Evolutionary conservation across 2,113 vertebrate genomes (phyloP), one percentile per base, ranked within the genome.

Genomic region (Aspidoscelis tigris): DNA sequence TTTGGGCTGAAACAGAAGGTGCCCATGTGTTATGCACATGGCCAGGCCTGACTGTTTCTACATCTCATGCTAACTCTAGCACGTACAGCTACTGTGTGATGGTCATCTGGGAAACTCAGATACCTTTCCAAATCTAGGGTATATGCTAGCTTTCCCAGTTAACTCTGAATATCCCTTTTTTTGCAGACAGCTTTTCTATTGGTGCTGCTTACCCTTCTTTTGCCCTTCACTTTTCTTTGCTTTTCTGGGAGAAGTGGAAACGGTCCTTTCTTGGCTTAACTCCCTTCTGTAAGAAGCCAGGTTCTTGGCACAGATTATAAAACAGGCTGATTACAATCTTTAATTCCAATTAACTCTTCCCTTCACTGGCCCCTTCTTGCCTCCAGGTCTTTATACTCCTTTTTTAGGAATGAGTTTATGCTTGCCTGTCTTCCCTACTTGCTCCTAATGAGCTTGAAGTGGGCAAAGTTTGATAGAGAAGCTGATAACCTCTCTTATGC

Each of bases 321-420:
- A 92, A 80, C 61, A 87, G 69, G 72, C 80, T 81, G 92, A 94
- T 94, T 92, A 84, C 22, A 69, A 93, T 94, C 93, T 93, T 84
- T 89, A 0, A 81, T 85, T 84, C 85, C 78, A 93, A 90, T 93
- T 93, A 89, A 85, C 91, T 94, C 93, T 90, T 90, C 91, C 93
- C 94, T 95, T 50, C 90, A 93, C 1, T 95, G 91, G 90, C 76
- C 94, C 85, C 80, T 92, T 92, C 83, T 92, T 86, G 94, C 94
- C 94, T 90, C 66, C 73, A 87, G 94, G 93, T 21, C 74, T 82
- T 89, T 74, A 33, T 68, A 72, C 85, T 88, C 89, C 82, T 90
- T 88, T 86, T 88, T 93, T 89, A 78, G 81, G 86, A 93, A 93
- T 89, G 81, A 84, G 85, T 91, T 66, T 24, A 89, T 88, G 87